These are phyloP conservation scores for Tachina fera DNA, from an alignment of 2,888 invertebrate genomes.

Conservation along the genomic window DNA sequence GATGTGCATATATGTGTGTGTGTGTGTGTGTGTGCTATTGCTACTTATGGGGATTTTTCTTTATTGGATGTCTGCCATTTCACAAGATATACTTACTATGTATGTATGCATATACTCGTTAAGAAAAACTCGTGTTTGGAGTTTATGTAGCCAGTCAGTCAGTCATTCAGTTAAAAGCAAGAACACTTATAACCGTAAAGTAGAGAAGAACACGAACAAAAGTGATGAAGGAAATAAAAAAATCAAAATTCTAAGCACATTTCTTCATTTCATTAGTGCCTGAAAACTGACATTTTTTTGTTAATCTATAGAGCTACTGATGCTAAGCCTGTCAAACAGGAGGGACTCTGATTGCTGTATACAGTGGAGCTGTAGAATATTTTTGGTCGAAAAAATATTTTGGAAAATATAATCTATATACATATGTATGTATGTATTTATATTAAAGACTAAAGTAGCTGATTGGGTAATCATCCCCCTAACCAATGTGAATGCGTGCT, in stretches of 20 bases:
- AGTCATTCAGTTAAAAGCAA: slow-evolving; percentile 50
- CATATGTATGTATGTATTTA: too few species aligned
- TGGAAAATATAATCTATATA: neutral
- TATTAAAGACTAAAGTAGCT: too few species aligned
- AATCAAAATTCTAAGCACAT: slow-evolving; percentile 82
- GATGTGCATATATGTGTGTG: neutral
- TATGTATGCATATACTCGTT: slow-evolving; percentile 45
- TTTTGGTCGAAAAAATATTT: neutral
- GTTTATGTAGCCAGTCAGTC: slow-evolving; percentile 56
- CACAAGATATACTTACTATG: slow-evolving; percentile 9
- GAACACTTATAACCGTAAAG: slow-evolving; percentile 54
- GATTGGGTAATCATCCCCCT: too few species aligned
- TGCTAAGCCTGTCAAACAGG: slow-evolving; percentile 25
- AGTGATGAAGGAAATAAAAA: slow-evolving; percentile 59
- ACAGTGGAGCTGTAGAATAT: slow-evolving; percentile 14
- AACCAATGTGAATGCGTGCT: too few species aligned
- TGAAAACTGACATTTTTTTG: slow-evolving; percentile 72
- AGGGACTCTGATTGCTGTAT: slow-evolving; percentile 18
- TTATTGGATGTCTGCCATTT: slow-evolving; percentile 65
- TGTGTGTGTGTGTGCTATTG: slow-evolving; percentile 6
- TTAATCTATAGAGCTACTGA: slow-evolving; percentile 41
- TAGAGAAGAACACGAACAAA: slow-evolving; percentile 43
- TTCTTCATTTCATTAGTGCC: slow-evolving; percentile 80
- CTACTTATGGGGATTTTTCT: slow-evolving; percentile 62
- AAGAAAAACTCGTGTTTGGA: slow-evolving; percentile 26